Percentiles rank a stretch among this genome's conserved stretches.
Conservation (phyloP, 1,140 invertebrate genomes). For the Heterodera schachtii region DNA sequence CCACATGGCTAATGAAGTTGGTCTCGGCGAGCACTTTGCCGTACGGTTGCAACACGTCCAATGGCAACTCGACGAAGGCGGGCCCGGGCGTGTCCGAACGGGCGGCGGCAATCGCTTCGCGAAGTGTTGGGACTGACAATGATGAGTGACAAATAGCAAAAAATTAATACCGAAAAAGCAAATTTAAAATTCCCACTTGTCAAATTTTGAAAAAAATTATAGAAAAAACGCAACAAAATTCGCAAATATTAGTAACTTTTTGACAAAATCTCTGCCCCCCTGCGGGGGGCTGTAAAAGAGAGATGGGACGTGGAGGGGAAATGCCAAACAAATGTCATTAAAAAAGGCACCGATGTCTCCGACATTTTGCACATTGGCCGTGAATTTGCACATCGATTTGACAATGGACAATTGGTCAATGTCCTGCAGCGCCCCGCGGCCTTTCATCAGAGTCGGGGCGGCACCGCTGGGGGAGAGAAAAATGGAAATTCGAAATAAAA, state of each 20-base stretch:
- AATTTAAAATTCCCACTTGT: too few species aligned
- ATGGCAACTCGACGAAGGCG: constrained; percentile 75
- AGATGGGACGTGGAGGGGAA: too few species aligned
- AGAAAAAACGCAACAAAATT: too few species aligned
- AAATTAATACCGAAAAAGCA: too few species aligned
- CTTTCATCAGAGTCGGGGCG: constrained; percentile 67
- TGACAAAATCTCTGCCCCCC: too few species aligned
- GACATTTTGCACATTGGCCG: constrained; percentile 67
- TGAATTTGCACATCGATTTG: constrained; percentile 73
- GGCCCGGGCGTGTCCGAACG: constrained; percentile 74
- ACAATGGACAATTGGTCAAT: constrained; percentile 75
- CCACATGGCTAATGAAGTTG: constrained; percentile 67
- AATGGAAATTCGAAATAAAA: neutral
- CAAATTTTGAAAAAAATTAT: too few species aligned
- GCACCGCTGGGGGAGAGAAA: constrained; percentile 61
- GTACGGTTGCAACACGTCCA: constrained; percentile 74
- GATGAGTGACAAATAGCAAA: too few species aligned
- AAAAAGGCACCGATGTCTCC: constrained; percentile 69
- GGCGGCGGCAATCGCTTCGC: constrained; percentile 70
- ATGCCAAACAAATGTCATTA: too few species aligned
- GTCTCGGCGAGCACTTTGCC: constrained; percentile 70
- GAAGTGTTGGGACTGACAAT: constrained; percentile 22
- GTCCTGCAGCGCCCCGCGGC: constrained; percentile 72
- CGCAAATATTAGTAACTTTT: too few species aligned
- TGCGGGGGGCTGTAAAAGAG: too few species aligned